Evolutionary conservation across 1,140 invertebrate species (phyloP).

Genomic region (Battus philenor): DNA sequence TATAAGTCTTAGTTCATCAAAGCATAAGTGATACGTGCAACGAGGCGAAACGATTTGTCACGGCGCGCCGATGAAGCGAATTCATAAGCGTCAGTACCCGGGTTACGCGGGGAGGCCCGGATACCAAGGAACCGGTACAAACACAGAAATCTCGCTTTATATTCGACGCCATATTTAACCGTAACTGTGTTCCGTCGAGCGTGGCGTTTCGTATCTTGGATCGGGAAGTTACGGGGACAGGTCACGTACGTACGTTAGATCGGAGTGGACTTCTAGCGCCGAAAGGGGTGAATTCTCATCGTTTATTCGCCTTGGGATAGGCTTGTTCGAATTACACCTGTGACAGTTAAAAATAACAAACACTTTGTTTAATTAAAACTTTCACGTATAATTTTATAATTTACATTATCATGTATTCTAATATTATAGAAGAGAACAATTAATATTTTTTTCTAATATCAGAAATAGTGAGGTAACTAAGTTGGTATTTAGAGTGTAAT

Average conservation of each 20-base stretch:
- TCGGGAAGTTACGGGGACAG: conserved; percentile 21
- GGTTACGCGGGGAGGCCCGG: conserved; percentile 12
- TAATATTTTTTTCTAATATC: too few relatives aligned
- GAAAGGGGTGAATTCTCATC: neutral
- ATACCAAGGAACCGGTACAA: conserved; percentile 16
- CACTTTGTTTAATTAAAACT: too few relatives aligned
- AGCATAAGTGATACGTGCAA: too few relatives aligned
- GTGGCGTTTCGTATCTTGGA: conserved; percentile 28
- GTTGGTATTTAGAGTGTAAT: too few relatives aligned
- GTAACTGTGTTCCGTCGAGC: conserved; percentile 25
- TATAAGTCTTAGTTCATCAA: too few relatives aligned
- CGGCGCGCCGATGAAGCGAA: neutral
- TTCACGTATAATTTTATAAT: too few relatives aligned
- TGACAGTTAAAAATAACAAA: too few relatives aligned
- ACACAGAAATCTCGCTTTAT: conserved; percentile 26
- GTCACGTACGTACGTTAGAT: conserved; percentile 12
- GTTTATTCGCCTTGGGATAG: conserved; percentile 2
- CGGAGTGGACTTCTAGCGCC: conserved; percentile 4
- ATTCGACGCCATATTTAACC: conserved; percentile 30
- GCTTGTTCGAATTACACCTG: conserved; percentile 1
- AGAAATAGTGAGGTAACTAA: too few relatives aligned
- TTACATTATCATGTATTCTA: too few relatives aligned
- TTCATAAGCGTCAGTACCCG: conserved; percentile 7
- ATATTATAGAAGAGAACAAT: too few relatives aligned
- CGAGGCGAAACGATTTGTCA: neutral